A percentile compares a stretch with the other conserved stretches of the same genome.
Evolutionary conservation across 1,140 invertebrate genomes (phyloP).

Genomic region (Drosophila kohkoa): DNA sequence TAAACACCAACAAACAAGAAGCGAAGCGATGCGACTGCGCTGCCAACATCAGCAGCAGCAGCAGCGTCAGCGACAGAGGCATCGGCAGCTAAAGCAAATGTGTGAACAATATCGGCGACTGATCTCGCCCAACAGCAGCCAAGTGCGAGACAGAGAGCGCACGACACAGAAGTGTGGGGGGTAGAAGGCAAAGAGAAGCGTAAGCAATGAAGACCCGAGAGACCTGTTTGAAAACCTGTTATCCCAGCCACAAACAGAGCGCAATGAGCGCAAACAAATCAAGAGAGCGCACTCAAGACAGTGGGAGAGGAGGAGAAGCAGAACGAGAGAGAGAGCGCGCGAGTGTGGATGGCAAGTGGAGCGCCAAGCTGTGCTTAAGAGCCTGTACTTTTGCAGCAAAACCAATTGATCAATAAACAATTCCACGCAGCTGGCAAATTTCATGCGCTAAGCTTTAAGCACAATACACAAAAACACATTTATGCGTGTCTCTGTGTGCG

Average conservation of each 20-base stretch:
- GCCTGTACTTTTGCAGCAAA: constrained; percentile 40
- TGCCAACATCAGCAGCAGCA: neutral
- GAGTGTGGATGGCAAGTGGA: constrained; percentile 36
- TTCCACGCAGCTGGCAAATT: constrained; percentile 27
- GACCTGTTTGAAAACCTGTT: constrained; percentile 81
- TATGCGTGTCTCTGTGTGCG: neutral
- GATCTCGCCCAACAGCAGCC: constrained; percentile 72
- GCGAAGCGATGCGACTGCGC: constrained; percentile 35
- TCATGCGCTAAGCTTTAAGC: constrained; percentile 22
- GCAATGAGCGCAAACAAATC: constrained; percentile 28
- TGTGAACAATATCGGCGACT: constrained; percentile 79
- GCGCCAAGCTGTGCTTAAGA: constrained; percentile 48
- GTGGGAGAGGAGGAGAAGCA: constrained; percentile 1
- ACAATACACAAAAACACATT: neutral
- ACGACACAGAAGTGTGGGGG: constrained; percentile 8
- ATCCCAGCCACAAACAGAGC: constrained; percentile 50
- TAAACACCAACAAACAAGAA: constrained; percentile 63
- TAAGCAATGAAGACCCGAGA: constrained; percentile 48
- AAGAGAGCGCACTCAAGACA: constrained; percentile 1
- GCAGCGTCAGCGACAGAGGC: constrained; percentile 31
- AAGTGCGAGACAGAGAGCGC: constrained; percentile 33
- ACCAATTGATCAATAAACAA: constrained; percentile 51
- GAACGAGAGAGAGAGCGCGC: constrained; percentile 1
- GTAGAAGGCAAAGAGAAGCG: neutral
- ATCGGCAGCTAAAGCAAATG: constrained; percentile 69